Percentiles rank a stretch among this genome's conserved stretches.
phyloP scores from a whole-genome alignment of 1,140 invertebrate species.

The Babylonia areolata region DNA sequence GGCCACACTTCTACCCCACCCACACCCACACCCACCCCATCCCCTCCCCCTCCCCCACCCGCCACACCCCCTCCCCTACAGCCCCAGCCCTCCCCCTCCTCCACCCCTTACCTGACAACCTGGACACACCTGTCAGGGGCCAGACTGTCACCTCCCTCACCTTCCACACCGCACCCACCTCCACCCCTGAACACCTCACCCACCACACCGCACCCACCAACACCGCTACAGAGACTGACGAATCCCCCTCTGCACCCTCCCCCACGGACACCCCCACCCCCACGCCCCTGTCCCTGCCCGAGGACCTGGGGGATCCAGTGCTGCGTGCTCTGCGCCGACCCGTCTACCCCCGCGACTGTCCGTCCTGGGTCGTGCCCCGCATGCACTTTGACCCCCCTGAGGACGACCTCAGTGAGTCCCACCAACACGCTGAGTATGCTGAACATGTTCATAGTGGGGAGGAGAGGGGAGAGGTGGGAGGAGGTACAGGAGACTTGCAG shows the following conservation, averaged over 20 bases:
- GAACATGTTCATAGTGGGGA: not conserved
- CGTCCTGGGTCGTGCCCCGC: not conserved
- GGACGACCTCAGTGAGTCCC: too few species aligned
- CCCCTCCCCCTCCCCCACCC: not conserved
- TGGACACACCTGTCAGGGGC: too few species aligned
- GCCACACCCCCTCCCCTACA: not conserved
- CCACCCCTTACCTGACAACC: not conserved
- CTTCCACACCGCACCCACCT: not conserved
- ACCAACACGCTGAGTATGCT: not conserved
- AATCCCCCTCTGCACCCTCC: not conserved
- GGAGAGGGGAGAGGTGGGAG: not conserved
- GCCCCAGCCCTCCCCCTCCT: too few species aligned
- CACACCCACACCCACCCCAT: not conserved
- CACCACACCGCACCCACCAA: not conserved
- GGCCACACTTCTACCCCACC: not conserved
- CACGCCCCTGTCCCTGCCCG: not conserved
- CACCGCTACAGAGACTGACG: too few species aligned
- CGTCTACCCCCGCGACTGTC: not conserved
- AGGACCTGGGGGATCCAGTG: conserved; percentile 24
- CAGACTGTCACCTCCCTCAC: too few species aligned
- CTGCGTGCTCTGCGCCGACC: not conserved
- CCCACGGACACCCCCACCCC: not conserved
- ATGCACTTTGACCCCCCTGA: not conserved
- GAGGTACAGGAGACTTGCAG: not conserved
- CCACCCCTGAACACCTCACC: not conserved